A percentile compares a stretch with the other conserved stretches of the same genome.
Conservation (phyloP, 2,888 invertebrate species). For the Phaonia tiefii region DNA sequence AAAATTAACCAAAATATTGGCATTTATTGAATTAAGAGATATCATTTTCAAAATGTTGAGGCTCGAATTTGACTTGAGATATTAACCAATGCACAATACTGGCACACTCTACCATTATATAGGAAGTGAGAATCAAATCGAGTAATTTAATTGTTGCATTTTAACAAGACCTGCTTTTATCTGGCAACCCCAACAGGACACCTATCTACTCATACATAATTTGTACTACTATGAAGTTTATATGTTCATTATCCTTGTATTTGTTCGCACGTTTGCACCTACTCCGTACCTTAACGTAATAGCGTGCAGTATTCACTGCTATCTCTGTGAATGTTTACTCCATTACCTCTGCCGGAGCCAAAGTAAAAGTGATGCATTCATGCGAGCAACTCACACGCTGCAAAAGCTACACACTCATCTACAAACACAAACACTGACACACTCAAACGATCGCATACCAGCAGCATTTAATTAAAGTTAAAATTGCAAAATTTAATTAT, state of each 20-base stretch:
- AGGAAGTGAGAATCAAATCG: no score
- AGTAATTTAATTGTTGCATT: no score
- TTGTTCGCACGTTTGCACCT: constrained; percentile 18
- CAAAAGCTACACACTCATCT: no score
- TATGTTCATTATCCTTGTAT: not conserved
- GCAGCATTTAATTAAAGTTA: constrained; percentile 57
- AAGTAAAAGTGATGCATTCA: constrained; percentile 29
- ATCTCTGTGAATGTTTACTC: constrained; percentile 17
- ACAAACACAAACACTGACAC: constrained; percentile 2
- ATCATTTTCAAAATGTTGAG: no score
- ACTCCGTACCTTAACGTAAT: not conserved
- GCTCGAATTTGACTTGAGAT: no score
- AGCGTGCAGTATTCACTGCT: not conserved
- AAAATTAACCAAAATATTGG: no score
- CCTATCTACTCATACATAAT: no score
- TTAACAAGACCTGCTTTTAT: no score
- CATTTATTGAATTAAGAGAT: no score
- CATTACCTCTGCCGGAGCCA: constrained; percentile 44
- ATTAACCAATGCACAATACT: no score
- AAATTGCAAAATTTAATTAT: constrained; percentile 63
- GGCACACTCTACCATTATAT: no score
- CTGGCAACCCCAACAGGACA: no score
- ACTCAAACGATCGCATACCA: not conserved
- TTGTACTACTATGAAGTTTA: not conserved
- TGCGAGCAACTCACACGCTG: not conserved